These are phyloP conservation scores for Plebejus anna DNA, from an alignment of 2,888 invertebrate species.

Conservation along the genomic window DNA sequence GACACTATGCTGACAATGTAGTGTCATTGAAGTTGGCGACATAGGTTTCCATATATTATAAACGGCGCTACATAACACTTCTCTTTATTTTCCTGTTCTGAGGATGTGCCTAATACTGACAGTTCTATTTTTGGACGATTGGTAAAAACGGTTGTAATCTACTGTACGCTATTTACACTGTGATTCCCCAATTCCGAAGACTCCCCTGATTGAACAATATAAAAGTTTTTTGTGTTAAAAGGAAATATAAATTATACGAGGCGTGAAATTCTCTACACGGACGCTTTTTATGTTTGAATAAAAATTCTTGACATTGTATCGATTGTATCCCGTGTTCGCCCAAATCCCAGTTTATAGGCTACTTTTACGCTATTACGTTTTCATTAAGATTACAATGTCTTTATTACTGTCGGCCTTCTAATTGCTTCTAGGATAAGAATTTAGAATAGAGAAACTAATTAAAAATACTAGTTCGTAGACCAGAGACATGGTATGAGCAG, in stretches of 20 bases:
- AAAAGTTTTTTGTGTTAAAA: slow-evolving; percentile 34
- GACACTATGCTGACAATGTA: too few species aligned
- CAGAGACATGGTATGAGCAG: neutral
- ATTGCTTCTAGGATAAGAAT: neutral
- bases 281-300: slow-evolving; percentile 58
- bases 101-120: too few species aligned
- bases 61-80: too few species aligned
- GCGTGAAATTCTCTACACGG: slow-evolving; percentile 67
- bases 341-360: slow-evolving; percentile 17
- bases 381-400: slow-evolving; percentile 8
- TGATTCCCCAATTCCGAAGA: neutral
- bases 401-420: slow-evolving; percentile 5
- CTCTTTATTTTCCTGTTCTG: too few species aligned
- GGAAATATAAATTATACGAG: slow-evolving; percentile 68
- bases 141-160: neutral
- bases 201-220: neutral
- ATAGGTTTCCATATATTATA: too few species aligned
- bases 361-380: neutral
- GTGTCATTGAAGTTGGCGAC: too few species aligned
- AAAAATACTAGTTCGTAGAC: neutral
- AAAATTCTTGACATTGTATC: slow-evolving; percentile 54
- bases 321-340: slow-evolving; percentile 2
- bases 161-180: neutral
- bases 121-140: too few species aligned
- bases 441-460: neutral